A percentile compares a stretch with the other conserved stretches of the same genome.
phyloP scores from a whole-genome alignment of 2,797 vertebrate genomes.

The Podarcis siculus region DNA sequence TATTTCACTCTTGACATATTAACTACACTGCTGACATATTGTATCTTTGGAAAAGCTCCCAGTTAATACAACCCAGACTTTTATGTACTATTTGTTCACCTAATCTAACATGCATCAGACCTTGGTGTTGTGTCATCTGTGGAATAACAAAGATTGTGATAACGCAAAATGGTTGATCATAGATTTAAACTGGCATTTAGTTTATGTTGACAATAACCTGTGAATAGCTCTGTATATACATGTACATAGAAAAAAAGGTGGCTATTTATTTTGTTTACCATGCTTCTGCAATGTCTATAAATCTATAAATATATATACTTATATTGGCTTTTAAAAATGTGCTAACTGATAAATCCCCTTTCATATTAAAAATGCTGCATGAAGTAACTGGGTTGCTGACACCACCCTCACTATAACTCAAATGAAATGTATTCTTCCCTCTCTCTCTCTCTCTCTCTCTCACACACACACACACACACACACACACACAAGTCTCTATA shows the following conservation, averaged over 20 bases:
- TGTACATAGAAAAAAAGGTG: constrained; percentile 32
- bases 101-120: constrained; percentile 75
- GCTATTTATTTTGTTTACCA: constrained; percentile 60
- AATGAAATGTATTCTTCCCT: constrained; percentile 8
- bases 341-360: constrained; percentile 54
- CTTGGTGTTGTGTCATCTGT: constrained; percentile 65
- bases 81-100: constrained; percentile 72
- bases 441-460: not conserved
- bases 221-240: constrained; percentile 67
- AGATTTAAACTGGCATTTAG: constrained; percentile 78
- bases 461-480: not conserved
- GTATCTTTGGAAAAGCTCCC: constrained; percentile 71
- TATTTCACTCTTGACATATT: constrained; percentile 73
- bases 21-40: constrained; percentile 67
- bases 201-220: constrained; percentile 74
- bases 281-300: constrained; percentile 61
- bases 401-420: constrained; percentile 19
- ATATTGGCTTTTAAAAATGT: constrained; percentile 54
- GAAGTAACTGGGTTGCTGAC: constrained; percentile 33
- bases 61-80: constrained; percentile 66
- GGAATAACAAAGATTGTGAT: constrained; percentile 73
- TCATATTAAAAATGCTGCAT: constrained; percentile 49
- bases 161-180: constrained; percentile 71
- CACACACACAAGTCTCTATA: constrained; percentile 63
- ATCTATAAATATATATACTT: constrained; percentile 55